A percentile compares a stretch with the other conserved stretches of the same genome.
Evolutionary conservation across 2,797 vertebrate species (phyloP).

Genomic region (Pteronotus mesoamericanus): DNA sequence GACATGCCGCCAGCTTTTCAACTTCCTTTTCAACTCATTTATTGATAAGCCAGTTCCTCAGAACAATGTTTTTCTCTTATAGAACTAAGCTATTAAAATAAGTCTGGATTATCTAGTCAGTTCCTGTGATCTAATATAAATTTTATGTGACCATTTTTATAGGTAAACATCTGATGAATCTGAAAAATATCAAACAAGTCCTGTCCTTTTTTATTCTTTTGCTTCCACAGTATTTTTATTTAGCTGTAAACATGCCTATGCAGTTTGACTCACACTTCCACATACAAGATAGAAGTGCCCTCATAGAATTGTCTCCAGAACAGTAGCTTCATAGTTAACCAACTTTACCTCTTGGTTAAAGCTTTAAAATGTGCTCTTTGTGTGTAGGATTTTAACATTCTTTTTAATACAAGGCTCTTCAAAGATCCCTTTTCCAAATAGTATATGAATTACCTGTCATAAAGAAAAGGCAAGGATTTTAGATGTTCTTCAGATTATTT

Average conservation of each 20-base stretch:
- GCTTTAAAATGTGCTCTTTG: neutral
- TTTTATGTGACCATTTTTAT: neutral
- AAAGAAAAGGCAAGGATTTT: neutral
- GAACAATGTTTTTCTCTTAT: slow-evolving; percentile 53
- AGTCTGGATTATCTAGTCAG: neutral
- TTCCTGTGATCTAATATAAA: neutral
- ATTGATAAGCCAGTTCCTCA: slow-evolving; percentile 28
- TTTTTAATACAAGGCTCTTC: neutral
- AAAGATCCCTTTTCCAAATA: neutral
- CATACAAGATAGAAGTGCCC: neutral
- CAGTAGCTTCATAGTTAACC: neutral
- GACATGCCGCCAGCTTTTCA: slow-evolving; percentile 36
- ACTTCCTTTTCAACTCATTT: neutral
- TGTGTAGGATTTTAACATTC: neutral
- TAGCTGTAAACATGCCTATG: neutral
- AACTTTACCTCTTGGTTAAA: neutral
- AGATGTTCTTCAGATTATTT: neutral
- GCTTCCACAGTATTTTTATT: neutral
- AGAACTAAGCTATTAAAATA: neutral
- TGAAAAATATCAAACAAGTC: slow-evolving; percentile 1
- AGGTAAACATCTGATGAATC: neutral
- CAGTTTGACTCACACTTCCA: neutral
- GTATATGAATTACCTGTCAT: neutral
- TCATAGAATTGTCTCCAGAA: neutral
- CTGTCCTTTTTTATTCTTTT: slow-evolving; percentile 16